These are phyloP conservation scores for Cossypha niveicapilla DNA, from an alignment of 2,797 vertebrate species.

Conservation along the genomic window DNA sequence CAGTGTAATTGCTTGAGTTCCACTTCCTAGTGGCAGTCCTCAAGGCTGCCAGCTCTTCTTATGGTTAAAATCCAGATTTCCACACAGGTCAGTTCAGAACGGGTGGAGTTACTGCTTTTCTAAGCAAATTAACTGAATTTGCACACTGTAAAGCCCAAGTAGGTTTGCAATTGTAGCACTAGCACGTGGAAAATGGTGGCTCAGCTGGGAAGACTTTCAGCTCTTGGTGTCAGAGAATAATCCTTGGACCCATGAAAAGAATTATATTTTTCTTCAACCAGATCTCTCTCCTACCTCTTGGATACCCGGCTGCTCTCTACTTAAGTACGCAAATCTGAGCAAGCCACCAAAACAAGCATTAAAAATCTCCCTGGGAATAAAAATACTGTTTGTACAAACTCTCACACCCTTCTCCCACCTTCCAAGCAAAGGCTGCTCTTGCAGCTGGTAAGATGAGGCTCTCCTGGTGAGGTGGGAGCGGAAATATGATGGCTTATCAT, in stretches of 20 bases:
- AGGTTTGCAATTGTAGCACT: background rate
- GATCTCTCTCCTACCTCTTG: background rate
- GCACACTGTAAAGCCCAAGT: background rate
- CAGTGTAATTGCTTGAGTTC: background rate
- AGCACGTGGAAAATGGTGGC: accelerated
- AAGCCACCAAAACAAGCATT: background rate
- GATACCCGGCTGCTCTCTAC: background rate
- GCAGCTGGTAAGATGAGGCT: background rate
- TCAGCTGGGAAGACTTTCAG: background rate
- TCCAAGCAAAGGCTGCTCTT: background rate
- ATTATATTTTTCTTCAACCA: background rate
- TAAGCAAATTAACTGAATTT: background rate
- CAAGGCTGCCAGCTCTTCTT: background rate
- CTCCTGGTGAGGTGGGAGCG: background rate
- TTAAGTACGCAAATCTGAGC: background rate
- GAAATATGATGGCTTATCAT: background rate
- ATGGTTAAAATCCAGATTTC: background rate
- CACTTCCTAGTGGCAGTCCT: background rate
- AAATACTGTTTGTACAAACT: background rate
- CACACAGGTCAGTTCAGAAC: background rate
- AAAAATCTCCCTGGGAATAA: background rate
- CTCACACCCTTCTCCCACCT: background rate
- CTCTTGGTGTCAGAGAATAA: background rate
- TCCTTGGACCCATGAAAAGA: background rate
- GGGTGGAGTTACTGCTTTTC: background rate